Conservation (phyloP, 1,140 invertebrate species). For the Platyscapa corneri region DNA sequence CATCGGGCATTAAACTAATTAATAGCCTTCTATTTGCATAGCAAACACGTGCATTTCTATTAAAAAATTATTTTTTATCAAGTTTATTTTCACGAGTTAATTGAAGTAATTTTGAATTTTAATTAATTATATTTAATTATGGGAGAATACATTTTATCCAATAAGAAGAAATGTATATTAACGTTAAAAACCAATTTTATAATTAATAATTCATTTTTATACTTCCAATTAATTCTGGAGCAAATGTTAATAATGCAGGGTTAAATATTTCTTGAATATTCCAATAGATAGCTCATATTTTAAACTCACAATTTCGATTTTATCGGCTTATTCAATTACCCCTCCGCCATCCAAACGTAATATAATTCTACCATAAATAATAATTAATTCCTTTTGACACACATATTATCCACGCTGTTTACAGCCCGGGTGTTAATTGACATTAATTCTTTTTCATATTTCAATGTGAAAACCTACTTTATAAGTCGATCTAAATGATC, state of each 20-base stretch:
- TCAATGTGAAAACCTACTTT: background rate
- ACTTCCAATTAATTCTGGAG: too few species aligned
- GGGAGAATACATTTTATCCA: background rate
- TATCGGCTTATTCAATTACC: background rate
- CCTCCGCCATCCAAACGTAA: background rate
- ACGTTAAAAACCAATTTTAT: background rate
- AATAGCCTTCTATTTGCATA: background rate
- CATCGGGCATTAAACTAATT: background rate
- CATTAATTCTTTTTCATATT: background rate
- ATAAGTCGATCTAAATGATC: slow-evolving; percentile 1
- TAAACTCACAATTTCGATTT: background rate
- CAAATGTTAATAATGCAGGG: too few species aligned
- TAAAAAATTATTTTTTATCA: background rate
- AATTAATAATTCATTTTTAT: background rate
- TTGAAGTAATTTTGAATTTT: too few species aligned
- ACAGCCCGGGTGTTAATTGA: background rate
- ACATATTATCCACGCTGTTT: background rate
- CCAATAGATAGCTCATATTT: background rate
- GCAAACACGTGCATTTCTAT: background rate
- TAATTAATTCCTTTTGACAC: background rate
- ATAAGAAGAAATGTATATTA: background rate
- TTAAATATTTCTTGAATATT: background rate
- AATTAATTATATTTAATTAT: too few species aligned
- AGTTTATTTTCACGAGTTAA: background rate
- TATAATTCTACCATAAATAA: background rate